Conservation (phyloP, 2,888 invertebrate genomes). For the Lydus trimaculatus region DNA sequence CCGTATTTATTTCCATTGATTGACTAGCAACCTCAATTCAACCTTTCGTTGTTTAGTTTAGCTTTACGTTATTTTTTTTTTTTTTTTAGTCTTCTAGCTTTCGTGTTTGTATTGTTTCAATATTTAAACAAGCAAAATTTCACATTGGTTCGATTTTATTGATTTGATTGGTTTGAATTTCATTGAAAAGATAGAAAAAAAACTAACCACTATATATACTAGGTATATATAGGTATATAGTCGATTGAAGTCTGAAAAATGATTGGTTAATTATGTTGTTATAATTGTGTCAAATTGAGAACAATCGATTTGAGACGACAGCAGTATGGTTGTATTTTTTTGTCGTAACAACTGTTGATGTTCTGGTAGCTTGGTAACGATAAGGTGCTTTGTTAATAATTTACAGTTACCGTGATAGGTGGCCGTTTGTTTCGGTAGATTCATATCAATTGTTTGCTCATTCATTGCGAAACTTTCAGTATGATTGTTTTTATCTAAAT, state of each 20-base stretch:
- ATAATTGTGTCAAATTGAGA: constrained; percentile 13
- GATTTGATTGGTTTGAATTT: background rate
- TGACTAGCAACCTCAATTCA: constrained; percentile 9
- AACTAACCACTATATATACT: too few relatives aligned
- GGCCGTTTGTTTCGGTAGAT: constrained; percentile 35
- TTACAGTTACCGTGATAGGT: constrained; percentile 38
- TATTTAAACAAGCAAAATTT: constrained; percentile 6
- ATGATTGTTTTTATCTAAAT: constrained; percentile 25
- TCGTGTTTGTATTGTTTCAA: constrained; percentile 8
- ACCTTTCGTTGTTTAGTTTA: background rate
- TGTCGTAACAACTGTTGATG: constrained; percentile 34
- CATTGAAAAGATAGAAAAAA: background rate
- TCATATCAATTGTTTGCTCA: constrained; percentile 37
- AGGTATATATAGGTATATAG: background rate
- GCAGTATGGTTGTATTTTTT: constrained; percentile 33
- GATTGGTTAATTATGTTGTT: constrained; percentile 4
- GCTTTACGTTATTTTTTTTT: background rate
- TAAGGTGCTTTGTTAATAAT: constrained; percentile 39
- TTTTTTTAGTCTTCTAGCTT: background rate
- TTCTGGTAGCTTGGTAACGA: constrained; percentile 38
- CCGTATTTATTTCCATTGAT: constrained; percentile 7
- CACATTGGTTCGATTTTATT: background rate
- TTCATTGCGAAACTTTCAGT: constrained; percentile 33
- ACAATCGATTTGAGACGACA: constrained; percentile 28
- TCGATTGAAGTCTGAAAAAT: background rate